A percentile compares a stretch with the other conserved stretches of the same genome.
Conservation (phyloP, 2,797 vertebrate genomes). For the Mormyrops attenuatus region DNA sequence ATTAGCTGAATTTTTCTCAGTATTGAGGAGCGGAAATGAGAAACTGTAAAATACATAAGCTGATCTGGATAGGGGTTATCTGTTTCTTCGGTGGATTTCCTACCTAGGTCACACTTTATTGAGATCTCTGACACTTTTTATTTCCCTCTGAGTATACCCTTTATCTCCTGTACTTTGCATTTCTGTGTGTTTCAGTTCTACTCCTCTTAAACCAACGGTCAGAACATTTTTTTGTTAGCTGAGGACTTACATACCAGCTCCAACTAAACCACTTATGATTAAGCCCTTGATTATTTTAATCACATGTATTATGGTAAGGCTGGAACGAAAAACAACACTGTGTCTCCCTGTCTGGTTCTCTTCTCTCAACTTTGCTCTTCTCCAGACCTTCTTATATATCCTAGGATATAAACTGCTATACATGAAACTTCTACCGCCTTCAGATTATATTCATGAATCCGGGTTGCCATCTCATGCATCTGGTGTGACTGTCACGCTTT, state of each 20-base stretch:
- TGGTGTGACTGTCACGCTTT: not conserved
- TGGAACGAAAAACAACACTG: not conserved
- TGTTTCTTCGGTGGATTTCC: not conserved
- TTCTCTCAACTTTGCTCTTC: not conserved
- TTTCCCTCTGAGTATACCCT: not conserved
- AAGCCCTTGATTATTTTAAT: not conserved
- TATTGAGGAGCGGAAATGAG: not conserved
- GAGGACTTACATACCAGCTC: not conserved
- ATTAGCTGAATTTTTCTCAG: not conserved
- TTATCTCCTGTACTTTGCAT: not conserved
- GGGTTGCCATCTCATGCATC: not conserved
- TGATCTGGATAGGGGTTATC: not conserved
- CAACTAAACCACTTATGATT: not conserved
- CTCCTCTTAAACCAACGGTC: not conserved
- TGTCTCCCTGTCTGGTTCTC: not conserved
- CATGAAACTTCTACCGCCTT: not conserved
- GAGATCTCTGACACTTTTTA: not conserved
- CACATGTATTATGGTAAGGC: not conserved
- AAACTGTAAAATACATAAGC: conserved; percentile 1
- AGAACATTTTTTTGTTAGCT: not conserved
- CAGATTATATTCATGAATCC: not conserved
- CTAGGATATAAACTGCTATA: not conserved
- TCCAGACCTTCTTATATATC: not conserved
- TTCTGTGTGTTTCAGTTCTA: not conserved
- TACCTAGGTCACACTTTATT: not conserved